phyloP scores from a whole-genome alignment of 2,113 vertebrate genomes.

The Okapia johnstoni region DNA sequence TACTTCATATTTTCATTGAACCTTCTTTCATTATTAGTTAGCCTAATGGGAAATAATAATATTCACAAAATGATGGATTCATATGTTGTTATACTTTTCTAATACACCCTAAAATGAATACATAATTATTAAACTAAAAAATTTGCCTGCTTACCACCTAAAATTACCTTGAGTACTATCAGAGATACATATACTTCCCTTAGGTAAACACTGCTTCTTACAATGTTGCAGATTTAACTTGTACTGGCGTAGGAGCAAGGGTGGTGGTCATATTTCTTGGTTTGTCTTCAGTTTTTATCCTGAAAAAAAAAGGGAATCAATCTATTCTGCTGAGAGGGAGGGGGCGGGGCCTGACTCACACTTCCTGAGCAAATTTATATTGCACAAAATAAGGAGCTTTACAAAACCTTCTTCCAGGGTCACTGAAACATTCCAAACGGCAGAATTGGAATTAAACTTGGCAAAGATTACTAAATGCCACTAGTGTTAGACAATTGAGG shows the following conservation, averaged over 20 bases:
- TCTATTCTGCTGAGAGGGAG: not conserved
- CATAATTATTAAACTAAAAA: not conserved
- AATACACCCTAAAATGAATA: not conserved
- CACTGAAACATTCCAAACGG: constrained; percentile 28
- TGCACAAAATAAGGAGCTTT: constrained; percentile 34
- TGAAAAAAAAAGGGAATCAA: constrained; percentile 20
- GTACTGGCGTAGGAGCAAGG: not conserved
- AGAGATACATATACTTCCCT: not conserved
- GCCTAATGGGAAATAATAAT: not conserved
- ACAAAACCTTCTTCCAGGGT: constrained; percentile 22
- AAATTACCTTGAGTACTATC: not conserved
- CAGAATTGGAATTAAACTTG: constrained; percentile 47
- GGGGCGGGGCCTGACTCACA: constrained; percentile 18
- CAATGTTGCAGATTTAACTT: not conserved
- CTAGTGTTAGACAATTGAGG: constrained; percentile 26
- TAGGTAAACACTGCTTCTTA: not conserved
- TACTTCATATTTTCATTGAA: not conserved
- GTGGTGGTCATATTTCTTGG: not conserved
- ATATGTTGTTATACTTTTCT: not conserved
- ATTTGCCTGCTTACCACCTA: not conserved
- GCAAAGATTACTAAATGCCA: constrained; percentile 32
- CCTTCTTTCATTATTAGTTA: not conserved
- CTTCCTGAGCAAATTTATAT: constrained; percentile 36
- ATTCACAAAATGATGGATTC: not conserved
- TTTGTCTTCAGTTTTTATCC: not conserved